Base-by-base conservation (phyloP, 2,888 invertebrate species). In the Rhingia campestris region DNA sequence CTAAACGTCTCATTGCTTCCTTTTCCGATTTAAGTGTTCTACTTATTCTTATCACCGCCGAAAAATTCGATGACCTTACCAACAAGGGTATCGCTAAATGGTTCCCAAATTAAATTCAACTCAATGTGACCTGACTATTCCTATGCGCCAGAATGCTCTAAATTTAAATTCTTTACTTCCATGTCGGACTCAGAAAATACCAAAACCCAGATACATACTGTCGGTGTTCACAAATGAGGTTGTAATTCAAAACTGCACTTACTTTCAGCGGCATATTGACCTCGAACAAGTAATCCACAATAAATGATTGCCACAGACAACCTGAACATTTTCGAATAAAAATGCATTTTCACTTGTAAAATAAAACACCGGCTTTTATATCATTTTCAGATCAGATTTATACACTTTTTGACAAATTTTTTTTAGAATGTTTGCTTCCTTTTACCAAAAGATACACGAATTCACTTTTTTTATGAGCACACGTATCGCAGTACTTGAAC, bases 281-380 rank as follows among this genome's bases (percentile, higher is more conserved):
- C 81, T 33, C 47, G 51, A 12, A 56, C 5, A 10, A 53, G 12
- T 64, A 75, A 75, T 75, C 74, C 81, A 39, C 56, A 58, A 22
- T 22, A 22, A 45, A 81, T 32, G 3, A 80, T 4, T 30, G 66
- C 41, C 14, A 41, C n/a, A 4, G 9, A 45, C 0, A 79, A 14
- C 33, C 14, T 14, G 5, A 9, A 22, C 4, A 10, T 14, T 64
- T 45, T 59, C 4, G 3, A 33, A 49, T 0, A n/a, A 10, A 3
- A 43, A 33, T 61, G 39, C 73, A 73, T 73, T 39, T 67, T 73
- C 39, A 51, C 49, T 4, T 30, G 64, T 22, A 14, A 6, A 10
- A 43, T 1, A 5, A 12, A 35, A 9, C 30, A 9, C 4, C 4
- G 22, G 14, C 56, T 56, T 41, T 47, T 70, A 59, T 61, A 6